phyloP scores from a whole-genome alignment of 2,113 vertebrate species.

The Acrocephalus kingi region DNA sequence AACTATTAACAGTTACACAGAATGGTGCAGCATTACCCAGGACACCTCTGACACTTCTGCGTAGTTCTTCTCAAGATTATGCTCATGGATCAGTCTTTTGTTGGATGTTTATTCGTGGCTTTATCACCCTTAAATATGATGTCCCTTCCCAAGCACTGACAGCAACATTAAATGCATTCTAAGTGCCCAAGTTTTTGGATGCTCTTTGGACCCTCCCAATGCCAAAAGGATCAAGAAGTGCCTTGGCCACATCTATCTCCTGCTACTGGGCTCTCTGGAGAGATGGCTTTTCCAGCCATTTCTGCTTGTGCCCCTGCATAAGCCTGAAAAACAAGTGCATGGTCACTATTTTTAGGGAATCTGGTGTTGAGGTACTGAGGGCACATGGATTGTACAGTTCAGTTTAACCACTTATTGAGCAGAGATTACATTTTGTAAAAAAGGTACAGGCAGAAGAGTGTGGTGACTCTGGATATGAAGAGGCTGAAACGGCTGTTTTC shows the following conservation, averaged over 20 bases:
- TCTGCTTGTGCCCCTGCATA: neutral
- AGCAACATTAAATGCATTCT: neutral
- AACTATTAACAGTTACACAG: neutral
- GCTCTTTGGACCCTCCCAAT: neutral
- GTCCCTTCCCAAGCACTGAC: neutral
- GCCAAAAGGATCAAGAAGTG: neutral
- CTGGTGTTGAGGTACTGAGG: neutral
- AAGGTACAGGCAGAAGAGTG: neutral
- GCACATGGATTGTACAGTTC: neutral
- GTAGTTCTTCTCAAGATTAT: neutral
- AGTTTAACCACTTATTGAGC: neutral
- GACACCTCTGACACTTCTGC: neutral
- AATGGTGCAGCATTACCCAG: neutral
- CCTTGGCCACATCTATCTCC: neutral
- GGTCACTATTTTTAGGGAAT: neutral
- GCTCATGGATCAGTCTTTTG: neutral
- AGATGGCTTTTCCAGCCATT: neutral
- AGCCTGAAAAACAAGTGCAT: neutral
- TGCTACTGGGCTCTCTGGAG: neutral
- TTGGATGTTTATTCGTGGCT: neutral
- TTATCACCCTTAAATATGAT: neutral
- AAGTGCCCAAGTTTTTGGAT: neutral
- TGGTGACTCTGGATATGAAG: neutral
- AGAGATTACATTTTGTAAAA: neutral
- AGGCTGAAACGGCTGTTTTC: neutral